Conservation (phyloP, 2,113 vertebrate genomes). For the Sylvilagus bachmani region DNA sequence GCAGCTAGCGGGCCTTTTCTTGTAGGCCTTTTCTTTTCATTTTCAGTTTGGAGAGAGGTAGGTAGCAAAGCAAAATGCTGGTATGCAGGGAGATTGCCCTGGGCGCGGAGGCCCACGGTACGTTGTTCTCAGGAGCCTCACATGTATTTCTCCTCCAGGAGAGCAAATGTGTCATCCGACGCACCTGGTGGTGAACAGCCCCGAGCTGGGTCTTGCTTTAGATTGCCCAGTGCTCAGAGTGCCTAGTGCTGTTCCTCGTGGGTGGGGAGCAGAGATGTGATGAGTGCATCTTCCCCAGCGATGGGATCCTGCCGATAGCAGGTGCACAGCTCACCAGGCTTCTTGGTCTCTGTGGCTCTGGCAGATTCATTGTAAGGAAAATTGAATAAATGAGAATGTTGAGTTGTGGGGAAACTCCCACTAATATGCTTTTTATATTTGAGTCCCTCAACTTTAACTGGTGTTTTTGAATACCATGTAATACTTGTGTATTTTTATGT, state of each 20-base stretch:
- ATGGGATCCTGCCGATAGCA: background rate
- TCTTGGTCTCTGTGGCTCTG: background rate
- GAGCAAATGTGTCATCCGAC: background rate
- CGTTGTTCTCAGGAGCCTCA: background rate
- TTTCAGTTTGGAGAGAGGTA: background rate
- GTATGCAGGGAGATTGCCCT: background rate
- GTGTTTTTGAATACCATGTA: too few relatives aligned
- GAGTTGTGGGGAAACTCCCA: background rate
- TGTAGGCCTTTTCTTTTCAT: background rate
- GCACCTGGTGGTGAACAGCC: background rate
- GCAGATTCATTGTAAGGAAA: background rate
- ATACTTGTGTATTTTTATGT: too few relatives aligned
- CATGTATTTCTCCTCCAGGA: slow-evolving; percentile 20
- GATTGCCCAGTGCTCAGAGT: background rate
- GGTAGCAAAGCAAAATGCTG: background rate
- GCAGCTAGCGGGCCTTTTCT: background rate
- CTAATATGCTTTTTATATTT: background rate
- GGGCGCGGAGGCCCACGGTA: background rate
- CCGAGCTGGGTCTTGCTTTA: background rate
- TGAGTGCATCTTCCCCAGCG: background rate
- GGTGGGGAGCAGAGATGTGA: background rate
- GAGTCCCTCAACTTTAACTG: background rate
- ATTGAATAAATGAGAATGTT: background rate
- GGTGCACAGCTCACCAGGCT: background rate
- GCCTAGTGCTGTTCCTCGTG: background rate